Evolutionary conservation across 2,888 invertebrate genomes (phyloP), one percentile per base, ranked within the genome.

Genomic region (Flexamia atlantica): DNA sequence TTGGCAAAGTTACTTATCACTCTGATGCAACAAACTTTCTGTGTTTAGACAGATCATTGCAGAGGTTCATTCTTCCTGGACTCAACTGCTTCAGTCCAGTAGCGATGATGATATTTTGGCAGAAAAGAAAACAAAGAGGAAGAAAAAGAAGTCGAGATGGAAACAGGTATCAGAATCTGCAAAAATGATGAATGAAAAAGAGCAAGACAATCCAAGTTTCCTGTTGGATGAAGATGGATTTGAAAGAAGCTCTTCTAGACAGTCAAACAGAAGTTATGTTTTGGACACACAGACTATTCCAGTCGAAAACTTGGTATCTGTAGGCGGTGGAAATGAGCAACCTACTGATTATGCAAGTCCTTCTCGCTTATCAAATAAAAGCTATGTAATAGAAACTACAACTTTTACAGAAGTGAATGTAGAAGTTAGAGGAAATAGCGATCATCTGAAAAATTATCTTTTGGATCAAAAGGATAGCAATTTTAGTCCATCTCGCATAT

Each of bases 51-150:
- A 79, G 20, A 50, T 79, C 36, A 79, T 79, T 32, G 79, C 57
- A 36, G 79, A 79, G 46, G 79, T 79, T 4, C 79, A 79, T 36
- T 28, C 28, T 20, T 79, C 79, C 7, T 17, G 23, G 32, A 53
- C 79, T 32, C 53, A 36, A 2, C 36, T 79, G 9, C 82, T 84
- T 36, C 60, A 53, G 72, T 74, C 81, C 1, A 83, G 83, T 30
- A 85, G 83, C 20, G 82, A 83, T 5, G 84, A 81, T 10, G 85
- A 84, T 40, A 50, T 68, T 32, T 64, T 70, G 25, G 46, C 84
- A 32, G 79, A 83, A 25, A 82, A 80, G 23, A 82, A 82, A 50
- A 80, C 32, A 30, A 80, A 80, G 28, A 83, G 72, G 40, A 53
- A 50, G 28, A 83, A 74, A 36, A 79, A 57, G 57, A 79, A 79